Conservation (phyloP, 2,113 vertebrate species). For the Etheostoma spectabile region DNA sequence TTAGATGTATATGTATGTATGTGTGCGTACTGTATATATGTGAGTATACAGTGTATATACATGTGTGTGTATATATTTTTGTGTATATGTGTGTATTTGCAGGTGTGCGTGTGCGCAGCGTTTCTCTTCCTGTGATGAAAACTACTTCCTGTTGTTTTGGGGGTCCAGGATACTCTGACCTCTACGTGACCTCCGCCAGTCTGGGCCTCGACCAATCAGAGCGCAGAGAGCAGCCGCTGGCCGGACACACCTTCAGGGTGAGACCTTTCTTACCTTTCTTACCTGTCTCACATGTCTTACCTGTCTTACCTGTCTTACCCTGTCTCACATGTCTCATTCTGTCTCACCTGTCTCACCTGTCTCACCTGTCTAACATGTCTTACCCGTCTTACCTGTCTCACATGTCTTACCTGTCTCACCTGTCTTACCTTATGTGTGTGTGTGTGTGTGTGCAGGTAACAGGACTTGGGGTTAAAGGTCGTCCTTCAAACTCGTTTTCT, state of each 20-base stretch:
- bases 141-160: conserved; percentile 96
- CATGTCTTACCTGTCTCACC: too few species aligned
- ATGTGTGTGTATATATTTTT: too few species aligned
- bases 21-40: too few species aligned
- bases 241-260: conserved; percentile 91
- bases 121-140: conserved; percentile 89
- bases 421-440: not conserved
- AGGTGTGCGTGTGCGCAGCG: conserved; percentile 91
- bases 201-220: conserved; percentile 83
- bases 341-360: not conserved
- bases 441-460: conserved; percentile 45
- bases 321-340: not conserved
- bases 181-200: conserved; percentile 91
- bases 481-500: conserved; percentile 50
- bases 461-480: conserved; percentile 70
- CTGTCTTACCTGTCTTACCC: too few species aligned
- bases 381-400: too few species aligned
- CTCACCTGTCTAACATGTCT: too few species aligned
- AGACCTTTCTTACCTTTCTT: conserved; percentile 10
- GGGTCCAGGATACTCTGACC: conserved; percentile 91
- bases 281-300: too few species aligned
- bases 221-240: conserved; percentile 83
- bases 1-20: too few species aligned
- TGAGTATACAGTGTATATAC: too few species aligned
- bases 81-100: not conserved